Evolutionary conservation across 1,140 invertebrate species (phyloP), one percentile per base, ranked within the genome.

Genomic region (Diachasma alloeum): DNA sequence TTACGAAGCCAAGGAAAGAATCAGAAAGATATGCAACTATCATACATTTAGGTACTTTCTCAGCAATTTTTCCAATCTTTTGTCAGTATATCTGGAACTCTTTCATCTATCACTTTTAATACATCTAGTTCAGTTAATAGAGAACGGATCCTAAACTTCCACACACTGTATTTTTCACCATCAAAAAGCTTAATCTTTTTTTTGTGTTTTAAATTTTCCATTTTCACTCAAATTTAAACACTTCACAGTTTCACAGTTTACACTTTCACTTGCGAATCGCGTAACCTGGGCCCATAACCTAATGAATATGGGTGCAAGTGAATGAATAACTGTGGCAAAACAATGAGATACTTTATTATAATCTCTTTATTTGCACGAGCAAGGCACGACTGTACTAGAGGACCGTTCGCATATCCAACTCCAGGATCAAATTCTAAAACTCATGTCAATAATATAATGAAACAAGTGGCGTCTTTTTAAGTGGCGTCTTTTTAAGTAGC

Each of bases 21-120:
- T 89, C 87, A 15, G 82, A 80, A 39, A 88, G 79, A 82, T 84
- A 85, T 82, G 87, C 79, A 15, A 88, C 79, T 13, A 87, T 85
- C 0, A 82, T 36, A 79, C 80, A 78, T 82, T 87, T 88, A n/a
- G 84, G 83, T 8, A 73, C 80, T 59, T 74, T 71, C 56, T 87
- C 82, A 8, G 59, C 78, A n/a, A 74, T 86, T 86, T 19, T 80
- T 76, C 86, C 83, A 88, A 3, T 81, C 76, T 5, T 72, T 75
- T 22, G 36, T 77, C 48, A 77, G 22, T 76, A 81, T 75, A 71
- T 75, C 46, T 11, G 68, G 53, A 9, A 22, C 8, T 26, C 13
- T n/a, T 36, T 70, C 36, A 66, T 71, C 69, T 24, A 78, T 75
- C 5, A 79, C 78, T 56, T 70, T n/a, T 11, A 76, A 26, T 15